phyloP scores from a whole-genome alignment of 1,140 invertebrate genomes.

The Apis dorsata region DNA sequence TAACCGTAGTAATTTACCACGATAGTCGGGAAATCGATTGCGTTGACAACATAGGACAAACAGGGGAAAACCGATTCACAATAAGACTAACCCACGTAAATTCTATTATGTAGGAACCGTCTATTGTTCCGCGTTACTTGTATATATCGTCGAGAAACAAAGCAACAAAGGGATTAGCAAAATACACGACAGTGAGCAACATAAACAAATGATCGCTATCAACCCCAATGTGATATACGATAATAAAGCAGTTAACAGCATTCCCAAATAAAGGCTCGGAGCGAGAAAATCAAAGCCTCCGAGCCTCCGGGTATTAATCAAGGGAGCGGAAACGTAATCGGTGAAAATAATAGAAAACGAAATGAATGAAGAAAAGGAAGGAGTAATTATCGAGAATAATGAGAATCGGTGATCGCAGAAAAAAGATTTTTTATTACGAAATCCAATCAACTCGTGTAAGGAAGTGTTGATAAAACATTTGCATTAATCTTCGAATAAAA shows the following conservation, averaged over 20 bases:
- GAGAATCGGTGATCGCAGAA: slow-evolving; percentile 45
- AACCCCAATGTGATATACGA: background rate
- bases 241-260: slow-evolving; percentile 7
- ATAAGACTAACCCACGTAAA: slow-evolving; percentile 44
- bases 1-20: slow-evolving; percentile 26
- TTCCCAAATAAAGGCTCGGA: slow-evolving; percentile 16
- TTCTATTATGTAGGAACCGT: slow-evolving; percentile 37
- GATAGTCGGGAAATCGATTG: slow-evolving; percentile 24
- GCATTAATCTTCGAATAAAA: slow-evolving; percentile 16
- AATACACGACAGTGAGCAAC: slow-evolving; percentile 30
- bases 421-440: slow-evolving; percentile 59
- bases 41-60: slow-evolving; percentile 6
- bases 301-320: slow-evolving; percentile 11
- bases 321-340: background rate
- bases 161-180: slow-evolving; percentile 53
- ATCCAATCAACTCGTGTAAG: slow-evolving; percentile 52
- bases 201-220: slow-evolving; percentile 55
- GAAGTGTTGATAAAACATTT: slow-evolving; percentile 16
- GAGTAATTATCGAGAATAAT: background rate
- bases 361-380: background rate
- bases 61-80: slow-evolving; percentile 6
- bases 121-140: slow-evolving; percentile 40
- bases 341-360: background rate
- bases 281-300: slow-evolving; percentile 18
- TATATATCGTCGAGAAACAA: slow-evolving; percentile 33